These are phyloP conservation scores for Euthynnus affinis DNA, from an alignment of 2,797 vertebrate genomes.

Conservation along the genomic window DNA sequence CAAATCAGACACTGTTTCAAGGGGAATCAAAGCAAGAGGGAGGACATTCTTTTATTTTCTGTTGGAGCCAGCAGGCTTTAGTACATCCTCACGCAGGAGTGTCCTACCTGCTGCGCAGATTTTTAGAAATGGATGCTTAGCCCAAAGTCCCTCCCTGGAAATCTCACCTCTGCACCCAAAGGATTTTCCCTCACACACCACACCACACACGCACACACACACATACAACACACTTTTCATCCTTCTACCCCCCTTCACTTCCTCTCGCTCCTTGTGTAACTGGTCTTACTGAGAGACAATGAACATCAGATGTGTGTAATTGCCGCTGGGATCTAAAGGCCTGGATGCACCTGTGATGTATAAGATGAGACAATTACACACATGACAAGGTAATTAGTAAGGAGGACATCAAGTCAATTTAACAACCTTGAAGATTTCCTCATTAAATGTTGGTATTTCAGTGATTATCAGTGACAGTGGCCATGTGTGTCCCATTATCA, in stretches of 20 bases:
- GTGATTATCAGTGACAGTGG: conserved; percentile 61
- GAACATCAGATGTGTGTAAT: conserved; percentile 79
- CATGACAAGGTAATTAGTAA: conserved; percentile 71
- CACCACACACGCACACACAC: conserved; percentile 30
- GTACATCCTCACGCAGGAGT: conserved; percentile 44
- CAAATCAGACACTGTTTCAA: conserved; percentile 54
- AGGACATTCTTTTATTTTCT: conserved; percentile 52
- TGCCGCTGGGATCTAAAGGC: conserved; percentile 61
- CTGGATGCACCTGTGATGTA: conserved; percentile 69
- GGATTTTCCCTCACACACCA: neutral
- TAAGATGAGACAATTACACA: conserved; percentile 67
- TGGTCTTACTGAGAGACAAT: conserved; percentile 61
- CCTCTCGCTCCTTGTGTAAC: conserved; percentile 45
- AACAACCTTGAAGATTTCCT: conserved; percentile 69
- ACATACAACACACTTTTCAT: conserved; percentile 39
- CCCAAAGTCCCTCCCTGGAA: conserved; percentile 40
- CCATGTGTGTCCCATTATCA: conserved; percentile 79
- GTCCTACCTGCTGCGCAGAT: conserved; percentile 54
- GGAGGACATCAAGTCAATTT: conserved; percentile 48
- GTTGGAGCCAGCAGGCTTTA: conserved; percentile 40
- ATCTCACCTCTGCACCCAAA: conserved; percentile 61
- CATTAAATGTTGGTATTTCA: conserved; percentile 43
- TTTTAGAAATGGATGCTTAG: conserved; percentile 38
- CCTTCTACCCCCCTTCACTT: conserved; percentile 46
- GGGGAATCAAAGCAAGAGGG: conserved; percentile 49